Percentiles rank a stretch among this genome's conserved stretches.
Conservation (phyloP, 2,888 invertebrate genomes). For the Theretra japonica region DNA sequence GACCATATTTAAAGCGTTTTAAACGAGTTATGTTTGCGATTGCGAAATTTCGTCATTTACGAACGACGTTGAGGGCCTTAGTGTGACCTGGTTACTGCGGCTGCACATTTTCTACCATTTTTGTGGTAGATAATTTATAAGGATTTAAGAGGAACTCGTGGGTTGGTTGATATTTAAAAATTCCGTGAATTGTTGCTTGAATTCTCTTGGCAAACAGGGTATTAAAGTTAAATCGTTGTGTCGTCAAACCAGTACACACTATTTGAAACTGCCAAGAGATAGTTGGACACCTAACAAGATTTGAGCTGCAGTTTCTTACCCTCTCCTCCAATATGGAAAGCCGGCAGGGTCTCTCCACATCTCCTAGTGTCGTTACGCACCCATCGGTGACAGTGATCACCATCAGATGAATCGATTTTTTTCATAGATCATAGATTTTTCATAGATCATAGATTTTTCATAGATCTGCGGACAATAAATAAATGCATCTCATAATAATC, state of each 20-base stretch:
- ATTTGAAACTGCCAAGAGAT: too few species aligned
- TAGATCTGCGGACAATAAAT: too few species aligned
- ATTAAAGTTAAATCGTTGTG: not conserved
- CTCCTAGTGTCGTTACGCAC: too few species aligned
- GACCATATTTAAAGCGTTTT: conserved; percentile 23
- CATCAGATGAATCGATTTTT: too few species aligned
- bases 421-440: too few species aligned
- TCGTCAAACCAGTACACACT: not conserved
- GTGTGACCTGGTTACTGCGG: conserved; percentile 17
- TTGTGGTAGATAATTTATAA: conserved; percentile 36
- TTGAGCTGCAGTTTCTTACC: too few species aligned
- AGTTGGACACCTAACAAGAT: too few species aligned
- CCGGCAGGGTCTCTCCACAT: too few species aligned
- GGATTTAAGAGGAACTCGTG: not conserved
- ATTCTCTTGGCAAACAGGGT: not conserved
- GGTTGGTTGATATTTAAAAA: not conserved
- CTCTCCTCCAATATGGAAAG: too few species aligned
- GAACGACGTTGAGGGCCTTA: conserved; percentile 25
- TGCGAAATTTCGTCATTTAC: conserved; percentile 30
- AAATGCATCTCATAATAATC: too few species aligned
- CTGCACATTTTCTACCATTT: conserved; percentile 19
- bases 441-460: too few species aligned
- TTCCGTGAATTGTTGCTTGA: not conserved
- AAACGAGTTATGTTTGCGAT: conserved; percentile 26
- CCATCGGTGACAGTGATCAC: too few species aligned